A percentile compares a stretch with the other conserved stretches of the same genome.
These are phyloP conservation scores for Timema podura DNA, from an alignment of 2,888 invertebrate genomes.

Conservation along the genomic window DNA sequence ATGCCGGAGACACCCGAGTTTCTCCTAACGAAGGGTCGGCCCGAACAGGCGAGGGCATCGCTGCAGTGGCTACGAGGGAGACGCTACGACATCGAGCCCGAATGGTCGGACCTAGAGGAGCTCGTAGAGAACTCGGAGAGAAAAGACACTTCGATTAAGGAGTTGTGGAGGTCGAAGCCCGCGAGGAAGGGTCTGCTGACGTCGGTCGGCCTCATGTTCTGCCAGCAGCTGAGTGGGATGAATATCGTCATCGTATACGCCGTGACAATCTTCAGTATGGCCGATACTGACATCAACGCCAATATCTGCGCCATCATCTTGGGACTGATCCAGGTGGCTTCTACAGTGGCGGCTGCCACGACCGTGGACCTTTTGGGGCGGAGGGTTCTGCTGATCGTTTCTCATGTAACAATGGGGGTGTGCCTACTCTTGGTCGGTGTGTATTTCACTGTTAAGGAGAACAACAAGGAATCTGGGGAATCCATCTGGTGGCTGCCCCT, in stretches of 20 bases:
- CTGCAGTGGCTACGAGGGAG: constrained; percentile 68
- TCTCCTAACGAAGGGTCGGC: constrained; percentile 43
- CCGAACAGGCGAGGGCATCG: constrained; percentile 63
- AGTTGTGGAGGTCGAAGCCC: constrained; percentile 26
- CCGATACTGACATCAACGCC: constrained; percentile 31
- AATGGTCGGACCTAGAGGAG: constrained; percentile 57
- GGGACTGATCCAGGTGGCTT: constrained; percentile 32
- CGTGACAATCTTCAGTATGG: constrained; percentile 32
- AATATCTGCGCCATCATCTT: constrained; percentile 35
- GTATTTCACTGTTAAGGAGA: not conserved
- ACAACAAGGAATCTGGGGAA: no score
- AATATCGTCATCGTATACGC: constrained; percentile 33
- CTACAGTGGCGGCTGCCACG: constrained; percentile 23
- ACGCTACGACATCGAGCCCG: constrained; percentile 61
- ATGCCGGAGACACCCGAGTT: constrained; percentile 85
- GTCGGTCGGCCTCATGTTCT: constrained; percentile 16
- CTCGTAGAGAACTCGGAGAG: constrained; percentile 48
- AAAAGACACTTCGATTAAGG: constrained; percentile 40
- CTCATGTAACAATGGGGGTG: constrained; percentile 20
- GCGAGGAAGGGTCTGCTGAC: constrained; percentile 17
- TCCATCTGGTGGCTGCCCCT: constrained; percentile 69
- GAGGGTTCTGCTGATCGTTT: constrained; percentile 32
- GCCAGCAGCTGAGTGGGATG: constrained; percentile 30
- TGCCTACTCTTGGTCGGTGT: constrained; percentile 4
- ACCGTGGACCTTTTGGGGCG: constrained; percentile 34